Evolutionary conservation across 2,113 vertebrate species (phyloP).

Genomic region (Osmerus eperlanus): DNA sequence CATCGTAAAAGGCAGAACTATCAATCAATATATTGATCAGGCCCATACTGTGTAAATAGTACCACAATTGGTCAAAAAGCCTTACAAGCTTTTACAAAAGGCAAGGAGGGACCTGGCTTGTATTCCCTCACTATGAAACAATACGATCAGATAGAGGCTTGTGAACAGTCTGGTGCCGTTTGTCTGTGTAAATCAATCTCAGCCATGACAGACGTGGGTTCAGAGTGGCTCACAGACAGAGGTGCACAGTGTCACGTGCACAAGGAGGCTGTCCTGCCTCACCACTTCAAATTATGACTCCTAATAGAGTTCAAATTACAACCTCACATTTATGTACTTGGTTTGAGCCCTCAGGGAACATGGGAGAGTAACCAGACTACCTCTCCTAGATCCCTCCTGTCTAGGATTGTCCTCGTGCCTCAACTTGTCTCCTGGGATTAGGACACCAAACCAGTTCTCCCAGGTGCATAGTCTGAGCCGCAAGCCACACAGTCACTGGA

Average conservation of each 20-base stretch:
- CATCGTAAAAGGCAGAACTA: neutral
- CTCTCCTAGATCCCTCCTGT: neutral
- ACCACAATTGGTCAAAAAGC: neutral
- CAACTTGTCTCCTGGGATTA: constrained; percentile 45
- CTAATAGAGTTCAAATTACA: no score
- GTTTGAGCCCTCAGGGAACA: neutral
- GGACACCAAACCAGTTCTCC: constrained; percentile 36
- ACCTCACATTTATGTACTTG: no score
- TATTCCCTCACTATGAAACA: neutral
- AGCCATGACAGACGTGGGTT: no score
- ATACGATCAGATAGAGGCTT: neutral
- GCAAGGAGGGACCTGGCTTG: no score
- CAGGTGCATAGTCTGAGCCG: constrained; percentile 13
- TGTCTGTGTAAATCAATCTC: no score
- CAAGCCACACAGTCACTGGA: no score
- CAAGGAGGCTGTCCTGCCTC: no score
- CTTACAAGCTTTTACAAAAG: no score
- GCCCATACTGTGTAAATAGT: neutral
- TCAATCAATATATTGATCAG: neutral
- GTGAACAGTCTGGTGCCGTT: no score
- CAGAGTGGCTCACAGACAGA: no score
- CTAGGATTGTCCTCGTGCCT: constrained; percentile 48
- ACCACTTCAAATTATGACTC: no score
- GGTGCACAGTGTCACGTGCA: no score
- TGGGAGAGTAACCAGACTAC: neutral